These are phyloP conservation scores for Melanotaenia duboulayi DNA, from an alignment of 2,113 vertebrate genomes.

Conservation along the genomic window DNA sequence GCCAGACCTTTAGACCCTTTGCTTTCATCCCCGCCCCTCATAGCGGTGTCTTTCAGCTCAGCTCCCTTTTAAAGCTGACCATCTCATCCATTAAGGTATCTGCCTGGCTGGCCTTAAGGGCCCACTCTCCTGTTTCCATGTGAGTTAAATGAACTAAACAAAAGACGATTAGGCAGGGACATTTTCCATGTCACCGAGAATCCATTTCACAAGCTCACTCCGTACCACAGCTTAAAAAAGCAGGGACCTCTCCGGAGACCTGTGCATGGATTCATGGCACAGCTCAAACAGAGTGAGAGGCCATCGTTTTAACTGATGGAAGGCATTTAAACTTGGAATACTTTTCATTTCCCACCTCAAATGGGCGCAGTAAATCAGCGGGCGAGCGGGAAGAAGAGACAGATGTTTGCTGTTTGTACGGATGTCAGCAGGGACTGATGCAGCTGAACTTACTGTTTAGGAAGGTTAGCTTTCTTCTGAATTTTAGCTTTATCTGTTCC, in stretches of 20 bases:
- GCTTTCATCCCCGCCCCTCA: conserved; percentile 75
- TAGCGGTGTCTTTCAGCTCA: conserved; percentile 48
- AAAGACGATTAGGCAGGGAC: conserved; percentile 81
- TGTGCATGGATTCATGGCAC: conserved; percentile 3
- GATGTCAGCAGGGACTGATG: conserved; percentile 30
- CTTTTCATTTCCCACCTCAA: conserved; percentile 51
- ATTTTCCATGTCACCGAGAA: conserved; percentile 80
- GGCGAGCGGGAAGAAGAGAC: conserved; percentile 34
- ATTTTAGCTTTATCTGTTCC: background rate
- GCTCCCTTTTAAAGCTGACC: conserved; percentile 64
- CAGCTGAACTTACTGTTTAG: conserved; percentile 6
- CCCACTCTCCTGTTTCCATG: conserved; percentile 68
- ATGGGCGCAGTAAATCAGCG: conserved; percentile 57
- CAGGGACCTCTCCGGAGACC: conserved; percentile 41
- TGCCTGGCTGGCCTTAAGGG: conserved; percentile 59
- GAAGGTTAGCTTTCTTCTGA: background rate
- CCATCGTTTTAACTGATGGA: conserved; percentile 46
- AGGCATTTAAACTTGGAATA: conserved; percentile 62
- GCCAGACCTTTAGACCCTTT: conserved; percentile 62
- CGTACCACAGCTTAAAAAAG: conserved; percentile 58
- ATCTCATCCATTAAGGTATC: conserved; percentile 73
- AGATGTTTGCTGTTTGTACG: conserved; percentile 48
- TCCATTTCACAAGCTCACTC: conserved; percentile 75
- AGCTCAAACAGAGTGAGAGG: conserved; percentile 22
- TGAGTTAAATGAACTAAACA: conserved; percentile 73